Base-by-base conservation (phyloP, 2,888 invertebrate species). In the Graphium colonna region DNA sequence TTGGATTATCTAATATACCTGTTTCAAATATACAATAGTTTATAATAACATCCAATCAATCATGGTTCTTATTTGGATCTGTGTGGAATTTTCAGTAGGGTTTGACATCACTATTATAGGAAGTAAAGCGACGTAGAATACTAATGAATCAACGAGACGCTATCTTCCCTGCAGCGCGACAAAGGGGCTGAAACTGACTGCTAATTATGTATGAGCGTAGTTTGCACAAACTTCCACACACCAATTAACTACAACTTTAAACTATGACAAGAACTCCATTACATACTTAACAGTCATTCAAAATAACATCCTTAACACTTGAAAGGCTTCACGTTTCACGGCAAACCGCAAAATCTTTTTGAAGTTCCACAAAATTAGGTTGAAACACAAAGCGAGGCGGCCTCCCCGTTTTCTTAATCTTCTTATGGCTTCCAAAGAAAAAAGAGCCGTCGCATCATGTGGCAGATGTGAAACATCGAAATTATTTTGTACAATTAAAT, bases 111-210 rank as follows among this genome's bases (percentile, higher is more conserved):
- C 21, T 21, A 21, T 21, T 21, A 21, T 3, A 21, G 21, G 31
- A 48, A 31, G 42, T 31, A 18, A 44, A 54, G 61, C 51, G 57
- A 55, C 40, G 50, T 58, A 57, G 33, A 60, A 52, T 51, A 47
- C 47, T 42, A 43, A 47, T 41, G 15, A 62, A 61, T 62, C 56
- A 61, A 63, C 63, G 67, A 63, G 68, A 67, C 60, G 65, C 63
- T 62, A 63, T 73, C 76, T 69, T 71, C 70, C 64, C 65, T 73
- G 73, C 62, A 59, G 68, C 60, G 61, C 69, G 65, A 76, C 82
- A 81, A 81, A 81, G 77, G 70, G 68, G 64, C 71, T 72, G 78
- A 78, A 76, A 73, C 71, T 73, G 75, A 77, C 73, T 74, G 73
- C 68, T 80, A 82, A 82, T 83, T 82, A 82, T 69, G 70, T 69